Conservation (phyloP, 2,797 vertebrate species). For the Pempheris klunzingeri region DNA sequence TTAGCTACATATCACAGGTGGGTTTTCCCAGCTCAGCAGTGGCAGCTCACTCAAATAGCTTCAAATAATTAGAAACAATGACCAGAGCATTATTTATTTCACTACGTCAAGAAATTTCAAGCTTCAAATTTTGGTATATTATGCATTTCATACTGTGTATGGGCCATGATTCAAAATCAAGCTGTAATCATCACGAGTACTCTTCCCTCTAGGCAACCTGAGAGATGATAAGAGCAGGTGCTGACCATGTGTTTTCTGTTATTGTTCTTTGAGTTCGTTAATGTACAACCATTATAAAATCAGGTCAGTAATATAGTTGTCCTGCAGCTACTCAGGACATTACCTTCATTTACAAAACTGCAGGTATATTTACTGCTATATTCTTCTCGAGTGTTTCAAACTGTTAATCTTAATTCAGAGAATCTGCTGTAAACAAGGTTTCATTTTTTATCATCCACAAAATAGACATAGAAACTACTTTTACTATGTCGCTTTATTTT, state of each 20-base stretch:
- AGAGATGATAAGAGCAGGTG: conserved; percentile 1
- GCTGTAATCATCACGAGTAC: not conserved
- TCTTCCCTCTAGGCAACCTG: not conserved
- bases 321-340: no score
- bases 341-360: not conserved
- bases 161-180: not conserved
- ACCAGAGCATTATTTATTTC: not conserved
- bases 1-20: not conserved
- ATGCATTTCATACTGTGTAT: not conserved
- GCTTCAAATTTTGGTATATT: not conserved
- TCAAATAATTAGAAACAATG: not conserved
- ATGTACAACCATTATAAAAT: conserved; percentile 22
- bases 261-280: conserved; percentile 15
- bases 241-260: conserved; percentile 11
- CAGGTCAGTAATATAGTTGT: not conserved
- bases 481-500: not conserved
- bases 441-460: not conserved
- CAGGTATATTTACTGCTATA: not conserved
- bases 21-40: not conserved
- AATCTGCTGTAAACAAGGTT: not conserved
- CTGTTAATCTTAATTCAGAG: no score
- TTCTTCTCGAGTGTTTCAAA: not conserved
- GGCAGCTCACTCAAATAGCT: not conserved
- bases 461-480: not conserved
- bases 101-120: not conserved